Percentiles rank a stretch among this genome's conserved stretches.
These are phyloP conservation scores for Drosophila tanythrix DNA, from an alignment of 2,888 invertebrate genomes.

Conservation along the genomic window DNA sequence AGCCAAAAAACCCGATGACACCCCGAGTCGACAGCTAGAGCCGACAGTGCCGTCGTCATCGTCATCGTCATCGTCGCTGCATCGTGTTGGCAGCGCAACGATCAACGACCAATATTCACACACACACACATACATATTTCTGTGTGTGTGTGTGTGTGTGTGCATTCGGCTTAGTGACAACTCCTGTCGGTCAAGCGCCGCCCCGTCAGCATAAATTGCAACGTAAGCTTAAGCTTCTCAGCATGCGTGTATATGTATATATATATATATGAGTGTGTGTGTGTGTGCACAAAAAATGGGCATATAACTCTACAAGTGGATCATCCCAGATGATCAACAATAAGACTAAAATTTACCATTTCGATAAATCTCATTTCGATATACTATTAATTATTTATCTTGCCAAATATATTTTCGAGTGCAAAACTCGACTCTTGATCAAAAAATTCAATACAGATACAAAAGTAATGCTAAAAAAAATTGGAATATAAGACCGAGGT, in stretches of 20 bases:
- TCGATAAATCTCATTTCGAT: background rate
- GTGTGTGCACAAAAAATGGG: slow-evolving; percentile 6
- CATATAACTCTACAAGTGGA: slow-evolving; percentile 3
- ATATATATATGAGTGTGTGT: background rate
- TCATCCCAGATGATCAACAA: background rate
- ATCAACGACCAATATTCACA: slow-evolving; percentile 27
- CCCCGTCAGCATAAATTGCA: slow-evolving; percentile 44
- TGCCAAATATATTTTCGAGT: background rate
- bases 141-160: slow-evolving; percentile 1
- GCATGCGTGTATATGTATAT: slow-evolving; percentile 1
- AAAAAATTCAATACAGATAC: background rate
- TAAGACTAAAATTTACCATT: background rate
- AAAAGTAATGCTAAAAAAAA: background rate
- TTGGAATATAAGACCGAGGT: background rate
- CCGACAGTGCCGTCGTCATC: background rate
- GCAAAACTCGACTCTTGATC: background rate
- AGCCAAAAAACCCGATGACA: slow-evolving; percentile 38
- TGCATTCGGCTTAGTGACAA: slow-evolving; percentile 22
- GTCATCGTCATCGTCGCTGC: slow-evolving; percentile 12
- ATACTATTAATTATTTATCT: background rate
- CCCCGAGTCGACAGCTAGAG: slow-evolving; percentile 1
- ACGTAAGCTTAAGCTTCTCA: slow-evolving; percentile 20
- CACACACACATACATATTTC: slow-evolving; percentile 6
- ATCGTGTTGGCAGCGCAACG: slow-evolving; percentile 30
- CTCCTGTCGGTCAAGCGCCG: slow-evolving; percentile 52